Conservation (phyloP, 2,888 invertebrate species). For the Agriopis marginaria region DNA sequence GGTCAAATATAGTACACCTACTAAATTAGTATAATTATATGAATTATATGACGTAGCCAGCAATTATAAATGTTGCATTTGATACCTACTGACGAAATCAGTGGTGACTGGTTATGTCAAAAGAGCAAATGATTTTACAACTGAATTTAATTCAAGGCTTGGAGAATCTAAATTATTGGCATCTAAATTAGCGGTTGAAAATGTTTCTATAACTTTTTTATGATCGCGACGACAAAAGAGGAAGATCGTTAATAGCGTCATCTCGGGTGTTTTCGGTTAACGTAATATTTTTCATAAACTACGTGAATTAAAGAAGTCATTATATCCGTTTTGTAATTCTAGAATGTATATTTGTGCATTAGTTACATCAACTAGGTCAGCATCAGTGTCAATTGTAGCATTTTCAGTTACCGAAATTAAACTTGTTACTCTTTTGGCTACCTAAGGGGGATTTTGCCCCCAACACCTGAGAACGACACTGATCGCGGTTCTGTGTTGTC, state of each 20-base stretch:
- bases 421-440: too few relatives aligned
- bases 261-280: background rate
- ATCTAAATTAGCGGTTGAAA: slow-evolving; percentile 24
- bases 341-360: too few relatives aligned
- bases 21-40: background rate
- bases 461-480: too few relatives aligned
- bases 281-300: background rate
- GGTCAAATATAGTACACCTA: background rate
- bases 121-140: background rate
- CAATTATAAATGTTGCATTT: background rate
- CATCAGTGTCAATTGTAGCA: background rate
- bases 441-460: too few relatives aligned
- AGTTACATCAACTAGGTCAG: background rate
- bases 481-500: too few relatives aligned
- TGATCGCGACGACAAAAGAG: slow-evolving; percentile 20
- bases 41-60: background rate
- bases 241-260: slow-evolving; percentile 11
- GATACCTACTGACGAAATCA: background rate
- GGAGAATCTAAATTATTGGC: slow-evolving; percentile 6
- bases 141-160: slow-evolving; percentile 1
- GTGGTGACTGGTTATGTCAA: slow-evolving; percentile 3
- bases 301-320: background rate
- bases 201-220: slow-evolving; percentile 12
- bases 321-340: too few relatives aligned
- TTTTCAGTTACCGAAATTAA: background rate